phyloP scores from a whole-genome alignment of 1,140 invertebrate species.

The Cotesia glomerata region DNA sequence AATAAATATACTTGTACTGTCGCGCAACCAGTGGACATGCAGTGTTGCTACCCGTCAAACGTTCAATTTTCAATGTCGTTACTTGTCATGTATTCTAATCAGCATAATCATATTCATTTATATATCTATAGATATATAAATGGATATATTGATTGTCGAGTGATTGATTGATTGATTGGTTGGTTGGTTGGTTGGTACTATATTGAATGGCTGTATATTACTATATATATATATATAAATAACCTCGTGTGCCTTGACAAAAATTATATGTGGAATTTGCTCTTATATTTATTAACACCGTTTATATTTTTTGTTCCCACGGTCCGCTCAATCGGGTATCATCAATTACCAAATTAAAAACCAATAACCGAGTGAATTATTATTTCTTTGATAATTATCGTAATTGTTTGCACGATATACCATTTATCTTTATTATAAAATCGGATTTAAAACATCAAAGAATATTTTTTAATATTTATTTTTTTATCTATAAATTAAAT shows the following conservation, averaged over 20 bases:
- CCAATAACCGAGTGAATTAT: neutral
- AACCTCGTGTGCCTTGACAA: constrained; percentile 43
- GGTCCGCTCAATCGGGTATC: neutral
- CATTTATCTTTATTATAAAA: too few relatives aligned
- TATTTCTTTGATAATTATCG: neutral
- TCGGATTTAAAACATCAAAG: too few relatives aligned
- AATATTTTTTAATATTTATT: too few relatives aligned
- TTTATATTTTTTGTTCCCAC: constrained; percentile 24
- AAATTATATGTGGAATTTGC: constrained; percentile 28
- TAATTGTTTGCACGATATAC: too few relatives aligned
- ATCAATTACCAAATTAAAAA: neutral
- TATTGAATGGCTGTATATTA: constrained; percentile 49
- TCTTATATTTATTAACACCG: constrained; percentile 5
- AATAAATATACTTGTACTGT: constrained; percentile 43
- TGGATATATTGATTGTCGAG: constrained; percentile 36
- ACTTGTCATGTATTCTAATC: constrained; percentile 44
- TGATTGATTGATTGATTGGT: constrained; percentile 45
- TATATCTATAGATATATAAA: constrained; percentile 37
- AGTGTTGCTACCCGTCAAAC: constrained; percentile 48
- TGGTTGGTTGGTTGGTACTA: constrained; percentile 17
- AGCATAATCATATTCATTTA: constrained; percentile 31
- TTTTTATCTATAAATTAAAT: too few relatives aligned
- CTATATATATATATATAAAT: constrained; percentile 18
- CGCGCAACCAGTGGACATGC: constrained; percentile 52
- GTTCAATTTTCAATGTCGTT: constrained; percentile 58